Evolutionary conservation across 2,888 invertebrate genomes (phyloP).

Genomic region (Scrobipalpa costella): DNA sequence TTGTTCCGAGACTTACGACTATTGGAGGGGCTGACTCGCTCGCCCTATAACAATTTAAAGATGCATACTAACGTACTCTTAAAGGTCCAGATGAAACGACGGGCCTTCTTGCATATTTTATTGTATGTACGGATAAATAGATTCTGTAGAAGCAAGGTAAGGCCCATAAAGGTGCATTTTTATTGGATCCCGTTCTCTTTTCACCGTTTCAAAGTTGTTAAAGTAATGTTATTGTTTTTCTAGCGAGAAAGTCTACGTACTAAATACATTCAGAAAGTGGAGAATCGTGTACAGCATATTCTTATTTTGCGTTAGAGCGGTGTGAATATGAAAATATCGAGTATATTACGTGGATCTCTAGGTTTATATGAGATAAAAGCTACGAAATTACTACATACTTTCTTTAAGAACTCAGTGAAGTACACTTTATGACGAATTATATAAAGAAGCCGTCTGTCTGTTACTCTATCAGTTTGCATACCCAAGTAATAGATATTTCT

Average conservation of each 20-base stretch:
- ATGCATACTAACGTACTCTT: conserved; percentile 11
- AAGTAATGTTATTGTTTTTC: conserved; percentile 8
- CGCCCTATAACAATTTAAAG: conserved; percentile 3
- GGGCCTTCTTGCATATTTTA: conserved; percentile 9
- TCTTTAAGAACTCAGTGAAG: not conserved
- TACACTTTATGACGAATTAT: no score
- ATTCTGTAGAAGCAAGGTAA: no score
- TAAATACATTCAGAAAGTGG: not conserved
- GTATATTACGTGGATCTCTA: not conserved
- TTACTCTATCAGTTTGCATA: no score
- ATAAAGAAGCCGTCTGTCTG: no score
- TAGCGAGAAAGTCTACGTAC: conserved; percentile 8
- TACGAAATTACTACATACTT: not conserved
- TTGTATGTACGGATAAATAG: not conserved
- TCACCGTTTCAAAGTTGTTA: conserved; percentile 6
- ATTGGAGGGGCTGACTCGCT: not conserved
- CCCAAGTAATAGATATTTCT: no score
- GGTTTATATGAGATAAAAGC: not conserved
- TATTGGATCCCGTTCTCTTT: conserved; percentile 4
- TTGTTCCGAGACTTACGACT: conserved; percentile 4
- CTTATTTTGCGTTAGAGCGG: conserved; percentile 5
- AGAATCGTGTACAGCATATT: conserved; percentile 8
- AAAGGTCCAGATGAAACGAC: not conserved
- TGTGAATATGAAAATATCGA: conserved; percentile 2
- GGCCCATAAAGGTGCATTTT: conserved; percentile 1